A percentile compares a stretch with the other conserved stretches of the same genome.
Conservation (phyloP, 2,888 invertebrate genomes). For the Oxycera nigricornis region DNA sequence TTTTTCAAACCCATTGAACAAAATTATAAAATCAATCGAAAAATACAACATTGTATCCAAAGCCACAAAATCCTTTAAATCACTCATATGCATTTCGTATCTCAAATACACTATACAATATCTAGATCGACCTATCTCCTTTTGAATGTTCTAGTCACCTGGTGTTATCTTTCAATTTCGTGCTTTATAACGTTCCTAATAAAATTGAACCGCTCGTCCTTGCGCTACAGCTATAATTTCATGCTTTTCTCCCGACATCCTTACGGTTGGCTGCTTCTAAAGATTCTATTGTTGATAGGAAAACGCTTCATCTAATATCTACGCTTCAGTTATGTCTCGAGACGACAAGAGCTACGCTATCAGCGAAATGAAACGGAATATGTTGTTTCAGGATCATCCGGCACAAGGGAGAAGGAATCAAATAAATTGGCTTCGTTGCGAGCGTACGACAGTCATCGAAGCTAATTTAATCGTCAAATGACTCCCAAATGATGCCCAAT, state of each 20-base stretch:
- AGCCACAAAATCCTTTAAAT: too few species aligned
- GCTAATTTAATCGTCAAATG: constrained; percentile 46
- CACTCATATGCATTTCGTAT: too few species aligned
- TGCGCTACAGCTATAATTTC: not conserved
- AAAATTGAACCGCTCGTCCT: constrained; percentile 30
- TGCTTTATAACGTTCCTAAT: constrained; percentile 31
- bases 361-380: constrained; percentile 18
- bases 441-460: constrained; percentile 34
- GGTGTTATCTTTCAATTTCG: constrained; percentile 36
- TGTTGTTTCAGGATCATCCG: constrained; percentile 33
- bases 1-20: too few species aligned
- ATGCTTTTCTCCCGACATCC: constrained; percentile 20
- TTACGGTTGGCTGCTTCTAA: constrained; percentile 5
- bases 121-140: too few species aligned
- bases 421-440: constrained; percentile 40
- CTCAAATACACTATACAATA: too few species aligned
- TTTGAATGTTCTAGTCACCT: not conserved
- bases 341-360: not conserved
- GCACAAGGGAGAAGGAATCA: constrained; percentile 21
- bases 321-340: not conserved
- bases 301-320: not conserved
- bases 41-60: too few species aligned
- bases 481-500: constrained; percentile 46
- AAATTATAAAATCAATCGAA: too few species aligned
- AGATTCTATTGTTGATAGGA: constrained; percentile 3